phyloP scores from a whole-genome alignment of 2,888 invertebrate species.

The Rotaria sp. region DNA sequence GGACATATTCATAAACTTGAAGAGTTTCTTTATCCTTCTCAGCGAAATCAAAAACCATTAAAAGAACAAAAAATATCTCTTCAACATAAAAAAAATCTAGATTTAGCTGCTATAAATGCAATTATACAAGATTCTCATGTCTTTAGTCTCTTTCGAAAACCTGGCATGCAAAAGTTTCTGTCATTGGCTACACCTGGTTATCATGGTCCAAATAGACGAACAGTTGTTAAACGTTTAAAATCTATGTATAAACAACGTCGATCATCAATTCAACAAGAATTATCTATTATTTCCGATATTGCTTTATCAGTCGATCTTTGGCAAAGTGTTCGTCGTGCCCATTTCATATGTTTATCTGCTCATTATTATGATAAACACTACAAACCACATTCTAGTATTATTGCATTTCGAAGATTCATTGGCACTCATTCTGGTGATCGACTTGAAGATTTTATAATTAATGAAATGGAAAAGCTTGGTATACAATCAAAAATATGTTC shows the following conservation, averaged over 20 bases:
- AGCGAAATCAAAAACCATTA: background rate
- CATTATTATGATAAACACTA: background rate
- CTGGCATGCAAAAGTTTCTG: background rate
- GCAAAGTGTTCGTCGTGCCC: background rate
- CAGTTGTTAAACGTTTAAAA: background rate
- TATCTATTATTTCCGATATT: background rate
- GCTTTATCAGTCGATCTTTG: background rate
- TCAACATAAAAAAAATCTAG: background rate
- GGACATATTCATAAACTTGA: background rate
- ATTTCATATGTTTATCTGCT: background rate
- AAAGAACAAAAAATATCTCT: background rate
- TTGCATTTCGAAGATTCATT: background rate
- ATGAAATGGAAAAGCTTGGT: background rate
- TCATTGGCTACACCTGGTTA: background rate
- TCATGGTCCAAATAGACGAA: background rate
- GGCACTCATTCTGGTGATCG: background rate
- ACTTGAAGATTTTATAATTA: background rate
- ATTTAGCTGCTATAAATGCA: background rate
- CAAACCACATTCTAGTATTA: background rate
- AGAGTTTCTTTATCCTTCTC: background rate
- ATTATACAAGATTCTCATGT: background rate
- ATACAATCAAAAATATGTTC: background rate
- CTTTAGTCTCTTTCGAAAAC: background rate
- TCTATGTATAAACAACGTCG: background rate
- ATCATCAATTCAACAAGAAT: background rate